Base-by-base conservation (phyloP, 2,113 vertebrate genomes). In the Pleuronectes platessa region DNA sequence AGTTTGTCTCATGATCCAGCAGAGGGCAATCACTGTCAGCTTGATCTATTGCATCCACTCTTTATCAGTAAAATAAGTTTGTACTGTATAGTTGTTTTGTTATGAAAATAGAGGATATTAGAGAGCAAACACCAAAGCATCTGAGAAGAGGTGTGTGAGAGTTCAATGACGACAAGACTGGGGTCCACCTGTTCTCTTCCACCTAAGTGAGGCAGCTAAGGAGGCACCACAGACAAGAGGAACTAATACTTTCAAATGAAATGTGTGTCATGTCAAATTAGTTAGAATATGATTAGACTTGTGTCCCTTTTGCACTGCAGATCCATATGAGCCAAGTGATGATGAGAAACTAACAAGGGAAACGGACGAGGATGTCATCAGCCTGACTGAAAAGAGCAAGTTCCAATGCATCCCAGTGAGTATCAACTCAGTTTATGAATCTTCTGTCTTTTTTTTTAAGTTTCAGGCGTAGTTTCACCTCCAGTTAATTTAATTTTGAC, bases 321-420 rank as follows among this genome's bases (percentile, higher is more conserved):
- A 68, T 61, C 13, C 18, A 55, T 20, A 65, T 5, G n/a, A 79
- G 27, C 18, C 4, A 55, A 47, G 18, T 42, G 63, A 40, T n/a
- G 42, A 65, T 1, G 8, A 6, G 2, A 4, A 26, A 12, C 5
- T 42, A 1, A 5, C 18, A 12, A 27, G 61, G 55, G 66, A 13
- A 31, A 27, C 1, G 53, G 5, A 17, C 0, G 6, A 27, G n/a
- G 11, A 35, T 21, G 17, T 66, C 62, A 45, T 55, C 66, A 58
- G 11, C n/a, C 8, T 27, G n/a, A 37, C n/a, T 15, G 54, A 53
- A 78, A 42, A 88, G 68, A 80, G 85, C 67, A 67, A 14, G 78
- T 78, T 74, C 59, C 31, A 23, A 80, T 74, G 18, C 66, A 53
- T 37, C 79, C 58, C 42, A n/a, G 3, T 67, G 9, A 58, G 56